A percentile compares a stretch with the other conserved stretches of the same genome.
Conservation (phyloP, 2,113 vertebrate genomes). For the Rafetus swinhoei region DNA sequence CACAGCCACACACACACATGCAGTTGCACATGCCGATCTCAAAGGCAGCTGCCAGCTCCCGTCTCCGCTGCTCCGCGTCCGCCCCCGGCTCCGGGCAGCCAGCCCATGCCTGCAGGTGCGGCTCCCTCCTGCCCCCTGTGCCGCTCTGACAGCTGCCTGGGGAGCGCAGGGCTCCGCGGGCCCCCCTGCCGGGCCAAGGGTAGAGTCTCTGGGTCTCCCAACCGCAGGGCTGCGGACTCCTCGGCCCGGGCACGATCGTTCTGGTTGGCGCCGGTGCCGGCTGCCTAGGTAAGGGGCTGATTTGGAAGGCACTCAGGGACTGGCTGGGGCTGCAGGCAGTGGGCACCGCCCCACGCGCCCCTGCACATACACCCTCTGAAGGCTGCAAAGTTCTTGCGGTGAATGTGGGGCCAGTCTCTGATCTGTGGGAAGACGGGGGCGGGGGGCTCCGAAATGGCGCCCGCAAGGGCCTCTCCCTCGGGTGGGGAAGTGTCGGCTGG, state of each 20-base stretch:
- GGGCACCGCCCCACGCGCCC: background rate
- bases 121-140: background rate
- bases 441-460: too few relatives aligned
- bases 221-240: background rate
- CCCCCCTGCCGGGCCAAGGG: too few relatives aligned
- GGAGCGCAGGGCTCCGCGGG: background rate
- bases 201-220: background rate
- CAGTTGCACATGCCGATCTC: background rate
- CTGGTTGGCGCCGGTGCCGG: background rate
- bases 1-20: too few relatives aligned
- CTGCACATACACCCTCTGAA: too few relatives aligned
- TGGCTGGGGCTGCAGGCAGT: background rate
- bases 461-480: too few relatives aligned
- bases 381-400: background rate
- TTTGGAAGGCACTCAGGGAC: background rate
- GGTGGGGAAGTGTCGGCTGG: background rate
- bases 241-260: background rate
- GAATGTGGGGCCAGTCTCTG: background rate
- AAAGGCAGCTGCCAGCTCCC: too few relatives aligned
- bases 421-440: too few relatives aligned
- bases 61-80: background rate
- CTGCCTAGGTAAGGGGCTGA: background rate
- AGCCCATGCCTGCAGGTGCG: background rate
- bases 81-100: too few relatives aligned
- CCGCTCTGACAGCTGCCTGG: too few relatives aligned